These are phyloP conservation scores for Thunnus maccoyii DNA, from an alignment of 2,113 vertebrate genomes.

Conservation along the genomic window DNA sequence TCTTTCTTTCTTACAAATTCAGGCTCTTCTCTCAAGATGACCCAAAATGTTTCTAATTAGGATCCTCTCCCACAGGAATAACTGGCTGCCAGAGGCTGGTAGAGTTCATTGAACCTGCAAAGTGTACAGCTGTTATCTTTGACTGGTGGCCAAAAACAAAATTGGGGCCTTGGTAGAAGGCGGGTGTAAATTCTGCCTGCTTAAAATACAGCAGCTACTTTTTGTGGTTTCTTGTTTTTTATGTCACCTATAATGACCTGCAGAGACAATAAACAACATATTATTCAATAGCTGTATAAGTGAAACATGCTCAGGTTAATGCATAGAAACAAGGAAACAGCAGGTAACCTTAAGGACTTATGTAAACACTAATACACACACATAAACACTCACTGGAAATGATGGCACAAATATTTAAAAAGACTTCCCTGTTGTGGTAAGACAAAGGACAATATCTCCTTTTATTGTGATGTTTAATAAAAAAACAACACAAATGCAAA, in stretches of 20 bases:
- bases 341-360: constrained; percentile 47
- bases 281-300: constrained; percentile 47
- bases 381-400: constrained; percentile 24
- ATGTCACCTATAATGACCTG: constrained; percentile 82
- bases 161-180: constrained; percentile 87
- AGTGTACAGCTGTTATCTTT: constrained; percentile 95
- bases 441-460: not conserved
- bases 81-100: constrained; percentile 87
- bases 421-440: not conserved
- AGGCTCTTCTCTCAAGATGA: constrained; percentile 86
- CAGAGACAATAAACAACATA: constrained; percentile 70
- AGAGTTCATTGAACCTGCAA: constrained; percentile 93
- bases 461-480: not conserved
- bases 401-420: constrained; percentile 25
- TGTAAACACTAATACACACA: constrained; percentile 45
- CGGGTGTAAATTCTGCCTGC: constrained; percentile 84
- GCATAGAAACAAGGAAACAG: constrained; percentile 11
- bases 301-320: constrained; percentile 63
- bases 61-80: constrained; percentile 89
- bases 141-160: constrained; percentile 92
- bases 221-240: constrained; percentile 41
- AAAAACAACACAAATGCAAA: too few relatives aligned
- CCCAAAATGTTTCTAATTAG: constrained; percentile 94
- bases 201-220: constrained; percentile 80
- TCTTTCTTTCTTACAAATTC: constrained; percentile 19